Base-by-base conservation (phyloP, 2,797 vertebrate genomes). In the Picus viridis region DNA sequence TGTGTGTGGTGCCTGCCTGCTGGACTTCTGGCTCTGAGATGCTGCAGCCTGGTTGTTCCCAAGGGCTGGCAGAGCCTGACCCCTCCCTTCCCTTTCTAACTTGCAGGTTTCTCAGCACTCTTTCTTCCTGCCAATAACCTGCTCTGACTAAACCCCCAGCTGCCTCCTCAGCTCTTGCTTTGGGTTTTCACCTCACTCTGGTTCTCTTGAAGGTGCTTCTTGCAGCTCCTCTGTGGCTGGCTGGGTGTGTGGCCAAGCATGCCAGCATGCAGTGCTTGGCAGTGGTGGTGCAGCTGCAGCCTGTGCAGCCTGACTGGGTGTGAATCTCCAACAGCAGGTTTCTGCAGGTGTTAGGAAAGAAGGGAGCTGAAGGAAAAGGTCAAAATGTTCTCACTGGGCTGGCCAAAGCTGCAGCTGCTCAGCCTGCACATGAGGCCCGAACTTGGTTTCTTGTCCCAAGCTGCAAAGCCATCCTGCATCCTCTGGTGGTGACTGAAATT, bases 1-100 rank as follows among this genome's bases (percentile, higher is more conserved):
- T 41, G 89, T 69, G 89, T 92, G 91, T 16, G 9, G 49, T 94
- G 94, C 90, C 82, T 83, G 85, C 41, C 93, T 95, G 95, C 22
- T 45, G 72, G 65, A 43, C 81, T 34, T n/a, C 34, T 74, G 83
- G 23, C 88, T 91, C 26, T 71, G 78, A 19, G 70, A 14, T 69
- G 76, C 24, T 68, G 91, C 86, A 71, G 74, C 53, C 18, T 65
- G 85, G 18, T 67, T 61, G 57, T 29, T 85, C 23, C 49, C 49
- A 6, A 23, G 49, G 49, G 23, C 49, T 51, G 49, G 22, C 49
- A 51, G 49, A 12, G 12, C 7, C 22, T 51, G 49, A 51, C 49
- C 39, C 41, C 34, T 41, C 71, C 1, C 1, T 57, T 90, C 54
- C 71, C 32, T 61, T 16, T 26, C 65, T 79, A 88, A 82, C 84